These are phyloP conservation scores for Polypterus bichir DNA, from an alignment of 2,113 vertebrate genomes.

Conservation along the genomic window DNA sequence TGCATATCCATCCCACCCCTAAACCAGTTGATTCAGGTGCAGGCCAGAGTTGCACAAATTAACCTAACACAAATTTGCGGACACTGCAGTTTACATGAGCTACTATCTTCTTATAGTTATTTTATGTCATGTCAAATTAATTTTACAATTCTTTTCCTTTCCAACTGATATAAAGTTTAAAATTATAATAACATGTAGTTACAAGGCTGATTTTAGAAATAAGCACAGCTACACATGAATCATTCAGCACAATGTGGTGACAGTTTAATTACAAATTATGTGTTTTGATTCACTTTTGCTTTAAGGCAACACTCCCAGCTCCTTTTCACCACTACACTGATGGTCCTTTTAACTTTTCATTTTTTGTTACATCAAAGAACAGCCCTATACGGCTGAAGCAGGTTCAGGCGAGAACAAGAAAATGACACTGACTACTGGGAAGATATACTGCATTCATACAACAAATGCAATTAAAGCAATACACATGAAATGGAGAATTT, in stretches of 20 bases:
- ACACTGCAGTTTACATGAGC: too few species aligned
- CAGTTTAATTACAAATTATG: constrained; percentile 44
- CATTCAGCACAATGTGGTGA: constrained; percentile 26
- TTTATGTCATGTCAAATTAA: too few species aligned
- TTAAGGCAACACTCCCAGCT: constrained; percentile 27
- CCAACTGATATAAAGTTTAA: too few species aligned
- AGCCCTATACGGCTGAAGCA: constrained; percentile 15
- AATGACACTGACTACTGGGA: not conserved
- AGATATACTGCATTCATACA: not conserved
- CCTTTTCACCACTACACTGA: constrained; percentile 18
- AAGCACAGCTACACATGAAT: constrained; percentile 30
- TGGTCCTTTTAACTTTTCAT: constrained; percentile 3
- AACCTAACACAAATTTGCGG: too few species aligned
- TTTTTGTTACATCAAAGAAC: constrained; percentile 23
- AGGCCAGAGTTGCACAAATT: too few species aligned
- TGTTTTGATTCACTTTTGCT: constrained; percentile 22
- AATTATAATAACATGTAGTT: constrained; percentile 6
- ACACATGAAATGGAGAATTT: not conserved
- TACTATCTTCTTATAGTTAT: too few species aligned
- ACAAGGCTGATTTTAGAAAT: constrained; percentile 13
- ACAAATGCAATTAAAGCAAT: not conserved
- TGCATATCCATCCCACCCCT: too few species aligned
- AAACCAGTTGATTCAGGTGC: too few species aligned
- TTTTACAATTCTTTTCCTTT: too few species aligned
- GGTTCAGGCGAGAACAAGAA: constrained; percentile 20